Conservation (phyloP, 1,140 invertebrate species). For the Meloidogyne floridensis region DNA sequence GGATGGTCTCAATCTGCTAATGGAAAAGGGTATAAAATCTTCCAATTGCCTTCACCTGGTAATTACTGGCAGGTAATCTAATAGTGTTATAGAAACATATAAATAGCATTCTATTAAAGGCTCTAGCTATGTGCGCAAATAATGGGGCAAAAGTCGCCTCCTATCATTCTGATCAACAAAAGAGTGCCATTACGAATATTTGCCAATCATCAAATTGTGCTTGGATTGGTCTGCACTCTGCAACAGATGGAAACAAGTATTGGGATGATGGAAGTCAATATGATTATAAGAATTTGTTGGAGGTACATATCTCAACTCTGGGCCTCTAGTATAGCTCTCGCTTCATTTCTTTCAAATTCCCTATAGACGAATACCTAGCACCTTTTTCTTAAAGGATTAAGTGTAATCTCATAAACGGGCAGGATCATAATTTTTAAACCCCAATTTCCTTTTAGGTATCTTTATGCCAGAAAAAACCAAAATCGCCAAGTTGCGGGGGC, state of each 20-base stretch:
- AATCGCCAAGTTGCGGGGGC: background rate
- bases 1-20: background rate
- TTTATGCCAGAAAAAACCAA: background rate
- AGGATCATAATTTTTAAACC: background rate
- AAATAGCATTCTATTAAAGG: background rate
- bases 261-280: constrained; percentile 3
- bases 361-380: too few species aligned
- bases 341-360: too few species aligned
- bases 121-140: background rate
- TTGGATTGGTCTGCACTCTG: background rate
- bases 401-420: background rate
- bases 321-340: too few species aligned
- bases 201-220: background rate
- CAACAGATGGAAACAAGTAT: background rate
- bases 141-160: background rate
- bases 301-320: background rate
- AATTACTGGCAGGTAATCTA: background rate
- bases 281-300: constrained; percentile 4
- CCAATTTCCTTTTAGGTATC: background rate
- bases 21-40: background rate
- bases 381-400: too few species aligned
- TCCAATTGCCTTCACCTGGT: background rate
- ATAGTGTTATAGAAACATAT: background rate
- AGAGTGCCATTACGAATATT: background rate
- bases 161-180: background rate